Conservation (phyloP, 1,140 invertebrate species). For the Drosophila varians region DNA sequence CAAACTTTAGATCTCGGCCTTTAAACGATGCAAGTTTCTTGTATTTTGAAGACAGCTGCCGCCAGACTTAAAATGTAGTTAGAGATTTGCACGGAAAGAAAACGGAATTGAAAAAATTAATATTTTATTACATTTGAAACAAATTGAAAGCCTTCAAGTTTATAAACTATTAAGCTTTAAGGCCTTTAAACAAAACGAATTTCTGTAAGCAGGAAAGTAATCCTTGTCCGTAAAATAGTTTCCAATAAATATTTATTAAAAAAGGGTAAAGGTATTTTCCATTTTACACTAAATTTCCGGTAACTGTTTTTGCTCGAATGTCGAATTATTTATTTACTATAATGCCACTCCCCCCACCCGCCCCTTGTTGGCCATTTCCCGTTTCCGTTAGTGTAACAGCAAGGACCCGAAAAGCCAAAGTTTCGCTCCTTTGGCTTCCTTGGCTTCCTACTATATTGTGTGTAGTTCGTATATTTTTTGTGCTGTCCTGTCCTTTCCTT, state of each 20-base stretch:
- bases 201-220: background rate
- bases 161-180: too few relatives aligned
- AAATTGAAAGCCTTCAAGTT: too few relatives aligned
- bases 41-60: background rate
- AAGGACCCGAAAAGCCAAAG: background rate
- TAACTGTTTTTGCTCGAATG: background rate
- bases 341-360: background rate
- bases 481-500: background rate
- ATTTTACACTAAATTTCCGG: background rate
- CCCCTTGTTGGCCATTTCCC: too few relatives aligned
- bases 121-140: too few relatives aligned
- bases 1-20: background rate
- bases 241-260: background rate
- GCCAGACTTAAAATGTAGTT: background rate
- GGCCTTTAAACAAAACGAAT: too few relatives aligned
- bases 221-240: background rate
- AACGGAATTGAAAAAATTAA: too few relatives aligned
- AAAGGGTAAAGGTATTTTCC: background rate
- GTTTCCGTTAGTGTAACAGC: slow-evolving; percentile 9
- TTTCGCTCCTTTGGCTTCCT: slow-evolving; percentile 1
- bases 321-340: background rate
- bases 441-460: background rate
- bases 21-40: background rate
- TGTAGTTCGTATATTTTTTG: background rate
- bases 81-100: background rate